These are phyloP conservation scores for Adelosebastes latens DNA, from an alignment of 2,797 vertebrate genomes.

Conservation along the genomic window DNA sequence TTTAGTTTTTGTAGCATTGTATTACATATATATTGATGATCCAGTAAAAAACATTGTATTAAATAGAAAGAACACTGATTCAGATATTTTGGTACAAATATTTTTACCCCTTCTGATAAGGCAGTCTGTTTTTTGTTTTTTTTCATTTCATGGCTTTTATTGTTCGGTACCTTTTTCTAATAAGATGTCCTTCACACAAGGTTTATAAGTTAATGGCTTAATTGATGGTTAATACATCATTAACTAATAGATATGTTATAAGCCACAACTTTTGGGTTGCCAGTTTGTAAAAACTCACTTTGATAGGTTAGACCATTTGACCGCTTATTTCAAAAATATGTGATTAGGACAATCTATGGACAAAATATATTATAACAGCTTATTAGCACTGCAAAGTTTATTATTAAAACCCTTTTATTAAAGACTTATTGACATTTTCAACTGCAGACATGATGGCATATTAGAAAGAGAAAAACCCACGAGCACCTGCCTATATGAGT, in stretches of 20 bases:
- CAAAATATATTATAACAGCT: not conserved
- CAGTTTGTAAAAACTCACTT: not conserved
- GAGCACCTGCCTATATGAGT: not conserved
- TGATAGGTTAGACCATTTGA: not conserved
- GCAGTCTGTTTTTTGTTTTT: not conserved
- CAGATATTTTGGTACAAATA: not conserved
- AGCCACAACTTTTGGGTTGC: not conserved
- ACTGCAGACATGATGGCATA: not conserved
- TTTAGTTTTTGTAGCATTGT: not conserved
- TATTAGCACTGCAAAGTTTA: not conserved
- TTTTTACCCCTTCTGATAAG: not conserved
- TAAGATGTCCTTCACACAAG: not conserved
- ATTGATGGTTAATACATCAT: not conserved
- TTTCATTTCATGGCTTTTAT: not conserved
- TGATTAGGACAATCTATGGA: not conserved
- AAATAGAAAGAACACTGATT: not conserved
- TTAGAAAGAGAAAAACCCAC: not conserved
- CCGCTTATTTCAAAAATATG: not conserved
- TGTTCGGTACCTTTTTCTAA: not conserved
- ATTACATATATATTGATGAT: not conserved
- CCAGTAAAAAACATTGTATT: no score
- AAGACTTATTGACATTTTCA: not conserved
- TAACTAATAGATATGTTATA: not conserved
- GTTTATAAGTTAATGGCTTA: accelerated
- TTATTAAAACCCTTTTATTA: not conserved